A percentile compares a stretch with the other conserved stretches of the same genome.
These are phyloP conservation scores for Indicator maculatus DNA, from an alignment of 2,113 vertebrate genomes.

Conservation along the genomic window DNA sequence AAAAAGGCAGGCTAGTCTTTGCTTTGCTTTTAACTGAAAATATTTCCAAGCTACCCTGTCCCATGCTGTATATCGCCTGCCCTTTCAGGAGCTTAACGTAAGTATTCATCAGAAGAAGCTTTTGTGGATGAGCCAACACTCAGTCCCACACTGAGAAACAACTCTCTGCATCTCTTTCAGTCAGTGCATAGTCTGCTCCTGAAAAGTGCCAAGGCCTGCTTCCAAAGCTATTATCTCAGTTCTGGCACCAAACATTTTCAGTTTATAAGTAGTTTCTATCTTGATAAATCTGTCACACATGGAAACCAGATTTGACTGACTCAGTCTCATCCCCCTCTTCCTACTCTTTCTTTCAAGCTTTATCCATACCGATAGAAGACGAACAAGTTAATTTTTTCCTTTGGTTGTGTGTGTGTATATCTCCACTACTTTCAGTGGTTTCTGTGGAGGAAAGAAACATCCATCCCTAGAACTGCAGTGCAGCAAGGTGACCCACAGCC, in stretches of 20 bases:
- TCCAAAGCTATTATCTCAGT: not conserved
- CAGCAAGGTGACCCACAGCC: not conserved
- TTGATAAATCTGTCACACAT: not conserved
- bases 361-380: not conserved
- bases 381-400: not conserved
- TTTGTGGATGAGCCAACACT: not conserved
- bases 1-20: not conserved
- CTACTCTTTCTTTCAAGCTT: not conserved
- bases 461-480: accelerated
- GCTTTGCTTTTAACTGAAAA: not conserved
- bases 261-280: not conserved
- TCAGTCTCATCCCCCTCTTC: not conserved
- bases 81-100: not conserved
- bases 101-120: not conserved
- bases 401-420: not conserved
- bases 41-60: not conserved
- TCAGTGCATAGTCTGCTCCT: not conserved
- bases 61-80: no score
- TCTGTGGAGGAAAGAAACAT: not conserved
- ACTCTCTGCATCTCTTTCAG: not conserved
- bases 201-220: not conserved
- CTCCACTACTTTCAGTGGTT: not conserved
- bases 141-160: not conserved
- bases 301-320: not conserved
- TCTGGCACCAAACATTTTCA: not conserved